Evolutionary conservation across 2,888 invertebrate genomes (phyloP).

Genomic region (Sinopyrophorus schimmeli): DNA sequence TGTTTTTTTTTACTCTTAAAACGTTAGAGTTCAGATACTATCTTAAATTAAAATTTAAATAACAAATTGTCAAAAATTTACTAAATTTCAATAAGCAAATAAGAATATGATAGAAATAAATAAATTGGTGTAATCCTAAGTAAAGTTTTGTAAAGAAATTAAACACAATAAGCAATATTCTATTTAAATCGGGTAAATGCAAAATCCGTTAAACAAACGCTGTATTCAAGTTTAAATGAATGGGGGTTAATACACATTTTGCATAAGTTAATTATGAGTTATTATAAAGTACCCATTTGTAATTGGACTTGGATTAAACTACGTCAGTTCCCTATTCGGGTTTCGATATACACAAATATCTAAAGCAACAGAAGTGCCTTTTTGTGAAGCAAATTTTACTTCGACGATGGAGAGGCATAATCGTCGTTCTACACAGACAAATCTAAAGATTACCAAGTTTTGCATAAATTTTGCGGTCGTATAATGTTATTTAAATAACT

Average conservation of each 20-base stretch:
- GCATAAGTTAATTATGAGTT: conserved; percentile 52
- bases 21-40: no score
- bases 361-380: neutral
- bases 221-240: conserved; percentile 21
- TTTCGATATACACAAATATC: conserved; percentile 3
- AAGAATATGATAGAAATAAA: no score
- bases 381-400: conserved; percentile 4
- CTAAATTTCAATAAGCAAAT: no score
- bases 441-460: conserved; percentile 43
- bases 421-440: conserved; percentile 40
- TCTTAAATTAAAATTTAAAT: no score
- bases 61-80: no score
- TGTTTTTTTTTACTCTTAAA: no score
- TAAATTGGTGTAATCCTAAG: no score
- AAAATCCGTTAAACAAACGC: conserved; percentile 28
- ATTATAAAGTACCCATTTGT: conserved; percentile 39
- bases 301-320: conserved; percentile 2
- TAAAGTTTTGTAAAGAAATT: no score
- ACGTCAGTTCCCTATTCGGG: conserved; percentile 14
- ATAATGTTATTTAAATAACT: conserved; percentile 40
- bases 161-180: no score
- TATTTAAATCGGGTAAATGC: conserved; percentile 23
- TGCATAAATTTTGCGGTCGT: conserved; percentile 41
- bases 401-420: conserved; percentile 21
- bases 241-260: conserved; percentile 36